These are phyloP conservation scores for Sitophilus oryzae DNA, from an alignment of 1,140 invertebrate species.

Conservation along the genomic window DNA sequence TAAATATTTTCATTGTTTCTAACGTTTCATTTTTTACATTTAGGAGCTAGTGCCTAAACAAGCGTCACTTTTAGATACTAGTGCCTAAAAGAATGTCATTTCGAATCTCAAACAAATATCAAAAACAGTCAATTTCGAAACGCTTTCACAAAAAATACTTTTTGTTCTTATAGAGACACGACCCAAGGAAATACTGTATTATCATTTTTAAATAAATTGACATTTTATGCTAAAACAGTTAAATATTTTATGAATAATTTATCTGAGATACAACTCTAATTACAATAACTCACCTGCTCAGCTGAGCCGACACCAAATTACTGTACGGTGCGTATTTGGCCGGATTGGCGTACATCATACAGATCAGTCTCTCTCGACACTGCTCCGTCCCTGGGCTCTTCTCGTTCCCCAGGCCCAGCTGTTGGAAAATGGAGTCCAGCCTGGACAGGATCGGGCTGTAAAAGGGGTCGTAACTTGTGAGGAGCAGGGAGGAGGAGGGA, in stretches of 20 bases:
- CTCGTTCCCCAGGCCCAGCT: conserved; percentile 54
- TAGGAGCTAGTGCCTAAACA: no score
- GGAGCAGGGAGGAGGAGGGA: conserved; percentile 68
- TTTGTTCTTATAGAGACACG: no score
- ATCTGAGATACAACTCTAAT: neutral
- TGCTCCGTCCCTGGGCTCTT: conserved; percentile 54
- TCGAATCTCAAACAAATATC: no score
- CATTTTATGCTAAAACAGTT: no score
- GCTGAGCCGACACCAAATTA: conserved; percentile 78
- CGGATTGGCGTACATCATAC: conserved; percentile 78
- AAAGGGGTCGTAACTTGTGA: conserved; percentile 81
- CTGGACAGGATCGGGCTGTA: conserved; percentile 76
- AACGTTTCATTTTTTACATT: no score
- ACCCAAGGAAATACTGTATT: no score
- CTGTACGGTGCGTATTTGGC: conserved; percentile 80
- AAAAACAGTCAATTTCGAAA: no score
- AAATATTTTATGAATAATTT: neutral
- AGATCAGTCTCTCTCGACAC: conserved; percentile 75
- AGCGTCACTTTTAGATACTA: no score
- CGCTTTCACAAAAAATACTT: no score
- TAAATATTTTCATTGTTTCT: no score
- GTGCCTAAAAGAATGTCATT: no score
- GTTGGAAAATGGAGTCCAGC: conserved; percentile 74
- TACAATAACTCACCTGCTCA: conserved; percentile 60
- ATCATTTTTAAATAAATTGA: no score